Base-by-base conservation (phyloP, 2,888 invertebrate genomes). In the Nephrotoma flavescens region DNA sequence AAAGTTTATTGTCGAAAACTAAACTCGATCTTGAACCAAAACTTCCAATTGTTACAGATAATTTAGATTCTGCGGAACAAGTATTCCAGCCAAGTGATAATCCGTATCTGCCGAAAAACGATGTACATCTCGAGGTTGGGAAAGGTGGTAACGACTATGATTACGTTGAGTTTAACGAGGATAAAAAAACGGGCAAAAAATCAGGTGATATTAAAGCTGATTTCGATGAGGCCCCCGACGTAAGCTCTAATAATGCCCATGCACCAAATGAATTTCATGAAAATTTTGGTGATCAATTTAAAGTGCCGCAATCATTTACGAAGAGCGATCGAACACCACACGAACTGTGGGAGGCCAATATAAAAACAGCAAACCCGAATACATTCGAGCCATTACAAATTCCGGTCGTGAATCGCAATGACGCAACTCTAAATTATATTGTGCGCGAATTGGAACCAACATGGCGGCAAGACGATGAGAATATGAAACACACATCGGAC, bases 111-210 rank as follows among this genome's bases (percentile, higher is more conserved):
- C 89, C 89, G 5, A 86, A 87, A 4, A 88, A 88, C 41, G 89
- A 89, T 87, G 87, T 89, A 41, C 86, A 88, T 52, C 87, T 88
- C 15, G 83, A 88, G 47, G n/a, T 89, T 1, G 87, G 87, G 42
- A 87, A 87, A 87, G 86, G 87, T 41, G 86, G 87, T 9, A 83
- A 42, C 41, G 87, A 88, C 41, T 88, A 88, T 42, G 87, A 88
- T 84, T 86, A 88, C 57, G 87, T 87, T 71, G 87, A 88, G 41
- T 87, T 87, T 45, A 85, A 88, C 52, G 86, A 47, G 2, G 41
- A 57, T 6, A 87, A 86, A 11, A 12, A 86, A 57, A 47, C 15
- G 12, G 41, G 44, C 6, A 41, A 41, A 31, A 19, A 83, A 42
- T n/a, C 84, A 1, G 19, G n/a, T 44, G 41, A 85, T 85, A 41